Evolutionary conservation across 1,140 invertebrate genomes (phyloP).

Genomic region (Aplysia californica): DNA sequence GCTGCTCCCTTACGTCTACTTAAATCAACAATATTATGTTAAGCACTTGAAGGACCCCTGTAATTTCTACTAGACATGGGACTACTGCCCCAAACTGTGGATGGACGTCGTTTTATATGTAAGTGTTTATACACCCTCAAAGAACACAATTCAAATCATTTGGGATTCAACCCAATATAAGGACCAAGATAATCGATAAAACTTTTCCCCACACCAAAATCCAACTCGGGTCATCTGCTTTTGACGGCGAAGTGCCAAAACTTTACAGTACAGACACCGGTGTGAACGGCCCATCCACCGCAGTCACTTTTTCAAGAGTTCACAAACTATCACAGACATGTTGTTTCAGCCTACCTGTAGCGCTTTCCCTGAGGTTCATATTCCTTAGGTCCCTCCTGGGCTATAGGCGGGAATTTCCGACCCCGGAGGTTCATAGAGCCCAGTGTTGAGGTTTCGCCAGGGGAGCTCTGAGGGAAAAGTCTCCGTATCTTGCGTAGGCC

Average conservation of each 20-base stretch:
- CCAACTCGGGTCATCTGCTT: background rate
- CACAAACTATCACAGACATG: background rate
- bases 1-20: too few species aligned
- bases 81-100: too few species aligned
- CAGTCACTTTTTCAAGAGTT: background rate
- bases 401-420: background rate
- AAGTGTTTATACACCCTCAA: too few species aligned
- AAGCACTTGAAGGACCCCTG: too few species aligned
- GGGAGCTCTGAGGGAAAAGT: background rate
- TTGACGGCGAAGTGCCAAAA: background rate
- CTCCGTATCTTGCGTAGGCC: conserved; percentile 11
- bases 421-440: conserved; percentile 8
- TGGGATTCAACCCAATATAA: background rate
- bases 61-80: too few species aligned
- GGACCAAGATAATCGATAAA: too few species aligned
- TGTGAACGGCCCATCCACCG: background rate
- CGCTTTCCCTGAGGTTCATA: conserved; percentile 38
- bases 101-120: too few species aligned
- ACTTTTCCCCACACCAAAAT: too few species aligned
- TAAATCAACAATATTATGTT: too few species aligned
- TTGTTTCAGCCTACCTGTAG: conserved; percentile 9
- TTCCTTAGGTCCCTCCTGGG: conserved; percentile 11
- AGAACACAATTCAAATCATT: too few species aligned
- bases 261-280: background rate
- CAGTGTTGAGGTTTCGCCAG: conserved; percentile 10